Evolutionary conservation across 2,113 vertebrate species (phyloP).

Genomic region (Tetraodon nigroviridis): DNA sequence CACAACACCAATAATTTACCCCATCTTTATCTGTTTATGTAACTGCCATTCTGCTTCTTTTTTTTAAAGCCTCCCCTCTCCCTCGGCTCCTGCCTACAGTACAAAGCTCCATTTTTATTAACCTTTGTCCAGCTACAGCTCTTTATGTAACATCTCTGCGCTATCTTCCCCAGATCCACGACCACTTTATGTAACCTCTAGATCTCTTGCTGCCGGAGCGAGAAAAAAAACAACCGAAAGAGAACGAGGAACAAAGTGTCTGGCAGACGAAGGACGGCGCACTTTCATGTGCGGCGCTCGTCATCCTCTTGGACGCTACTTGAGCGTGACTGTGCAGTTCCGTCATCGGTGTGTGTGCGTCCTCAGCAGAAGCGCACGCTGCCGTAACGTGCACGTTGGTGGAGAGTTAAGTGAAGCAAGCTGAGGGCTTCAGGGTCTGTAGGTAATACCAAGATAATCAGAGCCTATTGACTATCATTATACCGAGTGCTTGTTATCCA

Average conservation of each 20-base stretch:
- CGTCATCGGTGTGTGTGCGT: slow-evolving; percentile 24
- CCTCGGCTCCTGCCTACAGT: slow-evolving; percentile 50
- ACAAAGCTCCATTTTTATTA: slow-evolving; percentile 69
- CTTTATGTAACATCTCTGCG: slow-evolving; percentile 71
- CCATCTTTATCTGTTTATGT: slow-evolving; percentile 71
- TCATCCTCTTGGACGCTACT: no score
- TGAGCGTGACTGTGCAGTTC: slow-evolving; percentile 8
- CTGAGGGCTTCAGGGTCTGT: slow-evolving; percentile 43
- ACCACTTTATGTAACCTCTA: slow-evolving; percentile 68
- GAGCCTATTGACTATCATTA: slow-evolving; percentile 56
- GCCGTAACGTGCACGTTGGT: slow-evolving; percentile 24
- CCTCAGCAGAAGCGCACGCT: slow-evolving; percentile 8
- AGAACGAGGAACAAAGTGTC: slow-evolving; percentile 8
- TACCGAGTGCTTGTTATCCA: slow-evolving; percentile 49
- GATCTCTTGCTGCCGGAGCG: slow-evolving; percentile 43
- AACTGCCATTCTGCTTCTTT: slow-evolving; percentile 60
- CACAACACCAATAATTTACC: slow-evolving; percentile 59
- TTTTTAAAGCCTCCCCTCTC: slow-evolving; percentile 39
- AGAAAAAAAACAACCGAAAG: slow-evolving; percentile 23
- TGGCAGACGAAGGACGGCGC: slow-evolving; percentile 1
- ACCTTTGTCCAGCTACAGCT: slow-evolving; percentile 70
- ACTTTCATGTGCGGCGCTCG: no score
- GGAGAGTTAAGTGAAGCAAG: slow-evolving; percentile 38
- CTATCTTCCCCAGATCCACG: slow-evolving; percentile 59
- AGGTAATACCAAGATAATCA: slow-evolving; percentile 53